A percentile compares a stretch with the other conserved stretches of the same genome.
Conservation (phyloP, 2,113 vertebrate genomes). For the Archilochus colubris region DNA sequence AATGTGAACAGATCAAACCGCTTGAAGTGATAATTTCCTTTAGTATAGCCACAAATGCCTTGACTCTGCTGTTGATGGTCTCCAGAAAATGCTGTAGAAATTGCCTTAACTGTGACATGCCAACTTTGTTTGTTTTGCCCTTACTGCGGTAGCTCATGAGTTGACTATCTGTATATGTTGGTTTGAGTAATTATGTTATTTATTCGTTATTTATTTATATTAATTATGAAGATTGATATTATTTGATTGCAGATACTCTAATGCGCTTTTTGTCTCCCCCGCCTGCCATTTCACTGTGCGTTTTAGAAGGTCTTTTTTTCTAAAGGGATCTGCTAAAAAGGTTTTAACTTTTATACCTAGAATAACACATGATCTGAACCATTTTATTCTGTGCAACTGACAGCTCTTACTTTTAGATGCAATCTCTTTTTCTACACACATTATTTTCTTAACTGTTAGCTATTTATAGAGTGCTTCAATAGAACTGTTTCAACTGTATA, state of each 20-base stretch:
- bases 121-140: slow-evolving; percentile 79
- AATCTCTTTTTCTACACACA: slow-evolving; percentile 99
- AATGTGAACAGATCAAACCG: slow-evolving; percentile 80
- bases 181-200: slow-evolving; percentile 90
- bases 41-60: slow-evolving; percentile 98
- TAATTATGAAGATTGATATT: slow-evolving; percentile 92
- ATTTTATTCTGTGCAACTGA: slow-evolving; percentile 81
- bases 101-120: slow-evolving; percentile 89
- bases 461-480: slow-evolving; percentile 99
- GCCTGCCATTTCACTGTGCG: slow-evolving; percentile 87
- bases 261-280: slow-evolving; percentile 29
- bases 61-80: slow-evolving; percentile 86
- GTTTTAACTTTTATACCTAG: slow-evolving; percentile 84
- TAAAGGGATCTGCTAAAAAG: slow-evolving; percentile 74
- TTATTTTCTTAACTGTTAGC: slow-evolving; percentile 99
- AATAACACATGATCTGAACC: slow-evolving; percentile 80
- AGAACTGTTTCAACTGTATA: slow-evolving; percentile 96
- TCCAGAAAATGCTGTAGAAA: slow-evolving; percentile 88
- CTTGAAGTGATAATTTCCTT: slow-evolving; percentile 80
- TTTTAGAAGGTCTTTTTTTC: slow-evolving; percentile 85
- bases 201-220: slow-evolving; percentile 99
- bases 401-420: slow-evolving; percentile 99
- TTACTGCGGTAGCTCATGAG: slow-evolving; percentile 73
- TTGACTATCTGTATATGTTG: slow-evolving; percentile 95
- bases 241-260: slow-evolving; percentile 78